Base-by-base conservation (phyloP, 2,888 invertebrate genomes). In the Microctonus hyperodae region DNA sequence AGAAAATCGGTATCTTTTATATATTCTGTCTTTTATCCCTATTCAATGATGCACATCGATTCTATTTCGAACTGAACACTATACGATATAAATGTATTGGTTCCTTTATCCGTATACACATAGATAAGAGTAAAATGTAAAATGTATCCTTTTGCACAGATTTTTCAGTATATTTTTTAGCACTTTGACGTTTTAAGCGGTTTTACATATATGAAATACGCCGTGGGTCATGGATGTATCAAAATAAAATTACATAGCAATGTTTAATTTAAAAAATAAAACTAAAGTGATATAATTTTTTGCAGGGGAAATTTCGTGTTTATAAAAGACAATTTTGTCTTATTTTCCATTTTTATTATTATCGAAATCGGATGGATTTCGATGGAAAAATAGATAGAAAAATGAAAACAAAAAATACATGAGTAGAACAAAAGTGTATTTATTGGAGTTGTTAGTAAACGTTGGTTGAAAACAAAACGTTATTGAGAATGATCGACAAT, bases 401-500 rank as follows among this genome's bases (percentile, higher is more conserved):
- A 37, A 20, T 20, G 20, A 1, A 58, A 58, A 58, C 58, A 25
- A 25, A 28, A 28, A 23, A 16, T 2, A 20, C 10, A 4, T 23
- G n/a, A n/a, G n/a, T n/a, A n/a, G n/a, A n/a, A 59, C 25, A 50
- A 25, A 33, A 20, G 23, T 48, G 7, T 48, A 35, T 28, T 23
- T 48, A 25, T 40, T 60, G 6, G 31, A 22, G 9, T 22, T 33
- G 57, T 37, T 13, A 35, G 22, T 31, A n/a, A 13, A 50, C 13
- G 28, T 48, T 28, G 60, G 44, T 44, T 44, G 1, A 31, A 31
- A 31, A 48, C 48, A 60, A 60, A 60, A 48, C 28, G 13, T 10
- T 9, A 23, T n/a, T 22, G 44, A 51, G 60, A 59, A 59, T 59
- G 60, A 60, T 50, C 60, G 50, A 50, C 50, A 60, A 60, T 60